Evolutionary conservation across 2,888 invertebrate species (phyloP).

Genomic region (Trilocha varians): DNA sequence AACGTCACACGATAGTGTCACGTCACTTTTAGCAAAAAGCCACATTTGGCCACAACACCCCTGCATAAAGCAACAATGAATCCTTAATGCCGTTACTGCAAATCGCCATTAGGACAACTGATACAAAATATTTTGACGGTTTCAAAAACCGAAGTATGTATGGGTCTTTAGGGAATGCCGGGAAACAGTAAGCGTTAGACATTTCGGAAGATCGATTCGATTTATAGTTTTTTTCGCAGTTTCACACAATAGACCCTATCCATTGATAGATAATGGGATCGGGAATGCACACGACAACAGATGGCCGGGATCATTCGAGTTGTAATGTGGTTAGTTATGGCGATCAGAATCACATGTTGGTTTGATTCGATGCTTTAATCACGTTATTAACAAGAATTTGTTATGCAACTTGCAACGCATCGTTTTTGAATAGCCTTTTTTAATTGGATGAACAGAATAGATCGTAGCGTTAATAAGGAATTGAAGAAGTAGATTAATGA

Average conservation of each 20-base stretch:
- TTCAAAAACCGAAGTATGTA: conserved; percentile 49
- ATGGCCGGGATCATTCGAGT: conserved; percentile 53
- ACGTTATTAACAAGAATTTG: too few species aligned
- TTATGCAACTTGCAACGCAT: too few species aligned
- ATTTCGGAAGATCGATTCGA: conserved; percentile 67
- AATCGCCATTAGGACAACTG: conserved; percentile 62
- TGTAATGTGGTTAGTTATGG: conserved; percentile 68
- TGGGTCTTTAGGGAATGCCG: conserved; percentile 55
- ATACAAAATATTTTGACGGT: conserved; percentile 71
- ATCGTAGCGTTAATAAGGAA: too few species aligned
- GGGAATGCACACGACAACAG: conserved; percentile 46
- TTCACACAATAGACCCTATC: conserved; percentile 57
- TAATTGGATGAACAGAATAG: too few species aligned
- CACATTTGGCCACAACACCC: conserved; percentile 54
- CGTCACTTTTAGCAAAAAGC: conserved; percentile 11
- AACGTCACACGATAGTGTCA: too few species aligned
- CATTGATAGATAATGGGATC: conserved; percentile 65
- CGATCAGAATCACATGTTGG: conserved; percentile 67
- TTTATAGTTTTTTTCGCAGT: conserved; percentile 67
- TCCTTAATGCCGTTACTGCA: conserved; percentile 53
- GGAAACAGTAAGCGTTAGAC: conserved; percentile 54
- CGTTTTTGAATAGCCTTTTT: too few species aligned
- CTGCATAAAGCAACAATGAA: conserved; percentile 52
- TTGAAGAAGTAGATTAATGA: too few species aligned
- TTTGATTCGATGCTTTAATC: conserved; percentile 30